Conservation (phyloP, 1,140 invertebrate genomes). For the Hylyphantes graminicola region DNA sequence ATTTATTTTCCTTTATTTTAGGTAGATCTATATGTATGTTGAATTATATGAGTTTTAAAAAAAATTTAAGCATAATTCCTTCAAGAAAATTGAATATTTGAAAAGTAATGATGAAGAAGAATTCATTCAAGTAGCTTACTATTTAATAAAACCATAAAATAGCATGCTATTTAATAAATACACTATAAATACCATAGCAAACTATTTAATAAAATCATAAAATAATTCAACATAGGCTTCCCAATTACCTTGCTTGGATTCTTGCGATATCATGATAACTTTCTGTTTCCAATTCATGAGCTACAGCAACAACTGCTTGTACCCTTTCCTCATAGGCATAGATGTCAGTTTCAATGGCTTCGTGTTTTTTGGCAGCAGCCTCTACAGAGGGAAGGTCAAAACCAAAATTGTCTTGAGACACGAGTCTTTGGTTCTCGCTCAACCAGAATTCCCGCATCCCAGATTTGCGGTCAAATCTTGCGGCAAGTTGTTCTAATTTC, state of each 20-base stretch:
- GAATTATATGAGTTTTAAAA: too few species aligned
- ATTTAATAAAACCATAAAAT: too few species aligned
- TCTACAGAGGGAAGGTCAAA: conserved; percentile 97
- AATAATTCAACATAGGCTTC: conserved; percentile 65
- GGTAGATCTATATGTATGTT: too few species aligned
- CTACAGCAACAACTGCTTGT: conserved; percentile 97
- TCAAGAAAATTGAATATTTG: too few species aligned
- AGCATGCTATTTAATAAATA: too few species aligned
- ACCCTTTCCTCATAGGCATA: conserved; percentile 99
- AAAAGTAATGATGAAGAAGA: too few species aligned
- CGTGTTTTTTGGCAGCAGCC: conserved; percentile 99
- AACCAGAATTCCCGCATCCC: conserved; percentile 99
- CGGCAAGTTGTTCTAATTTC: conserved; percentile 97
- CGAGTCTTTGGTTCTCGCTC: conserved; percentile 97
- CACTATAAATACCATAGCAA: too few species aligned
- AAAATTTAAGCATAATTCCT: too few species aligned
- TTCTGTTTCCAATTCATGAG: conserved; percentile 94
- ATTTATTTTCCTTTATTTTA: too few species aligned
- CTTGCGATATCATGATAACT: conserved; percentile 98
- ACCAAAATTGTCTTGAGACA: conserved; percentile 97
- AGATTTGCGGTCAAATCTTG: conserved; percentile 98
- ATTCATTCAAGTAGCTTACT: too few species aligned
- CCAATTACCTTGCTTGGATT: conserved; percentile 83
- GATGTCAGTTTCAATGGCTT: conserved; percentile 99
- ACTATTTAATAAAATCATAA: too few species aligned